phyloP scores from a whole-genome alignment of 2,113 vertebrate species.

The Aplodontia rufa region DNA sequence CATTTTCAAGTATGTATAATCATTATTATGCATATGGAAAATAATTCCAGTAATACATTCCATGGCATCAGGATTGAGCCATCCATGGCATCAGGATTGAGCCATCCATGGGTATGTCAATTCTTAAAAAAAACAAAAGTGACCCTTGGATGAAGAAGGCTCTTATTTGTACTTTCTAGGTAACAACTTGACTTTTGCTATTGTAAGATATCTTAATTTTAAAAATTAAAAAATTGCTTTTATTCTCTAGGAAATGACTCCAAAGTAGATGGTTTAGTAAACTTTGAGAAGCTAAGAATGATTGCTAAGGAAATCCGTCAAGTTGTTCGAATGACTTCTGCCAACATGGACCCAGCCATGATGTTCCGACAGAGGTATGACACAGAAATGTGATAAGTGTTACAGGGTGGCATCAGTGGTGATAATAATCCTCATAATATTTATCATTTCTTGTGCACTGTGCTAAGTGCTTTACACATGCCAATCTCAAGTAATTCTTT shows the following conservation, averaged over 20 bases:
- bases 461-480: not conserved
- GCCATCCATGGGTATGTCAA: not conserved
- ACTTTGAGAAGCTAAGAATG: conserved; percentile 98
- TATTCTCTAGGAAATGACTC: conserved; percentile 93
- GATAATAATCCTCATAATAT: not conserved
- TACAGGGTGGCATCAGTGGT: not conserved
- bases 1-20: not conserved
- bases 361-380: conserved; percentile 98
- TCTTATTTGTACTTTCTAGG: not conserved
- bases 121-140: conserved; percentile 10
- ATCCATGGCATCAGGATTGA: not conserved
- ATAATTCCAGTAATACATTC: not conserved
- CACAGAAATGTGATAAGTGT: not conserved
- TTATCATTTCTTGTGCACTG: not conserved
- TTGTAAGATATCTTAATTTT: conserved; percentile 54
- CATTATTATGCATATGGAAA: not conserved
- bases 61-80: not conserved
- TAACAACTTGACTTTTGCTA: conserved; percentile 5
- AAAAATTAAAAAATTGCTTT: conserved; percentile 25
- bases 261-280: conserved; percentile 95
- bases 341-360: conserved; percentile 97
- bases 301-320: conserved; percentile 97
- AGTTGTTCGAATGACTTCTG: conserved; percentile 95
- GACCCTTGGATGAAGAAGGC: not conserved
- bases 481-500: not conserved